Conservation (phyloP, 2,797 vertebrate species). For the Sebastes taczanowskii region DNA sequence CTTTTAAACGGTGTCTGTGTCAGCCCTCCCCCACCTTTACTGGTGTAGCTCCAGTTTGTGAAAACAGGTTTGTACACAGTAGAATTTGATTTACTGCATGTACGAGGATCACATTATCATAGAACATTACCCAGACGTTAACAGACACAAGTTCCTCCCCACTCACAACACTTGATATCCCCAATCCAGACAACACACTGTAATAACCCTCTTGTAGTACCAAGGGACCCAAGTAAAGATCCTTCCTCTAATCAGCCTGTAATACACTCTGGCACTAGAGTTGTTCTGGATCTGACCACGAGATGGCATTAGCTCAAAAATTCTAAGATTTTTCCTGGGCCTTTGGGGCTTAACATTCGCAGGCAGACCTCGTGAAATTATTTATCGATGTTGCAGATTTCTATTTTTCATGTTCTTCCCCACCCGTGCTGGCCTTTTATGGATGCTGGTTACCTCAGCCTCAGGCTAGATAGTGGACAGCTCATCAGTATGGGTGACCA, state of each 20-base stretch:
- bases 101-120: conserved; percentile 22
- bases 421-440: neutral
- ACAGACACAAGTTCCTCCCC: neutral
- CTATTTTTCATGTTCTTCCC: neutral
- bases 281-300: conserved; percentile 6
- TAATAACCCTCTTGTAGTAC: conserved; percentile 17
- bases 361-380: conserved; percentile 9
- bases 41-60: neutral
- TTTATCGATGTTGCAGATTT: conserved; percentile 7
- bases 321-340: neutral
- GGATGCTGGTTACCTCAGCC: conserved; percentile 12
- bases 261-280: neutral
- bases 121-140: neutral
- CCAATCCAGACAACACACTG: conserved; percentile 1
- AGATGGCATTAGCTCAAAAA: conserved; percentile 10
- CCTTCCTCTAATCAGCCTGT: neutral
- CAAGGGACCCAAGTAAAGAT: neutral
- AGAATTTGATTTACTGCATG: conserved; percentile 9
- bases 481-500: conserved; percentile 50
- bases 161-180: conserved; percentile 16
- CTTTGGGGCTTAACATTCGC: neutral
- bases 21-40: neutral
- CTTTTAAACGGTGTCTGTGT: neutral
- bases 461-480: conserved; percentile 23
- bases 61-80: neutral